Evolutionary conservation across 1,140 invertebrate species (phyloP).

Genomic region (Calephelis nemesis): DNA sequence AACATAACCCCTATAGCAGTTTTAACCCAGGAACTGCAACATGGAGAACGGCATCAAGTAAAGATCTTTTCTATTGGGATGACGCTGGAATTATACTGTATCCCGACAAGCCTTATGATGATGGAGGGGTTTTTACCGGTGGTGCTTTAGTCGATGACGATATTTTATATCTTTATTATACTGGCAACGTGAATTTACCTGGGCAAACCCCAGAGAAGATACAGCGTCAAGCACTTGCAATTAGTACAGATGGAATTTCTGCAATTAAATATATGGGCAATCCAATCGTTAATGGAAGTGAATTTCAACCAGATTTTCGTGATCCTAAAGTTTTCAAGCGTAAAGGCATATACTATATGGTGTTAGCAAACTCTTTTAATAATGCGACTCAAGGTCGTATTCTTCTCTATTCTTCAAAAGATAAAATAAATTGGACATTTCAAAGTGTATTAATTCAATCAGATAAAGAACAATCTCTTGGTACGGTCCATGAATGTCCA

Average conservation of each 20-base stretch:
- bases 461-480: background rate
- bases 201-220: constrained; percentile 1
- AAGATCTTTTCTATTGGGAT: constrained; percentile 8
- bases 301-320: constrained; percentile 3
- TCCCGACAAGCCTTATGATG: constrained; percentile 10
- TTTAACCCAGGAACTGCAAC: background rate
- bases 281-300: constrained; percentile 10
- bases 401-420: constrained; percentile 17
- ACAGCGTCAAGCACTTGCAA: constrained; percentile 5
- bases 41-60: constrained; percentile 11
- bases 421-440: constrained; percentile 9
- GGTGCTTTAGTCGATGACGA: background rate
- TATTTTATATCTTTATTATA: constrained; percentile 14
- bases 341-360: constrained; percentile 17
- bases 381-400: background rate
- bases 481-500: constrained; percentile 4
- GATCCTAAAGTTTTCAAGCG: constrained; percentile 17
- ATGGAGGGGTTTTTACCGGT: constrained; percentile 10
- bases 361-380: constrained; percentile 7
- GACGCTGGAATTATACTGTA: constrained; percentile 2
- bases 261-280: background rate
- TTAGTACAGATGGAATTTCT: background rate
- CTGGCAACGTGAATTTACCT: constrained; percentile 1
- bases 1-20: constrained; percentile 2
- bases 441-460: constrained; percentile 1